Base-by-base conservation (phyloP, 1,140 invertebrate species). In the Philaenus spumarius region DNA sequence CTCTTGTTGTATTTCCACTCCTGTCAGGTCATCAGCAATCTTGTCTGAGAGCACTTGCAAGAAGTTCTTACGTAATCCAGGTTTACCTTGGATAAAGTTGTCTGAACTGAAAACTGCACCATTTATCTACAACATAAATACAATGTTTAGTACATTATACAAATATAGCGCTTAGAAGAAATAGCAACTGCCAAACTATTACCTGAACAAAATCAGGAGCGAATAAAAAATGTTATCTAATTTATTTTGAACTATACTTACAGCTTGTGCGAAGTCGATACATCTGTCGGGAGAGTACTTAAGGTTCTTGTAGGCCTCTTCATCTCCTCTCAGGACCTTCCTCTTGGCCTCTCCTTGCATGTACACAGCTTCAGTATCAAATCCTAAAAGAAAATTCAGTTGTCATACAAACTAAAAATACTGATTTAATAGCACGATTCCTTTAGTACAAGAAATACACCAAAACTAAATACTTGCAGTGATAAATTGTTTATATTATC, bases 311-410 rank as follows among this genome's bases (percentile, higher is more conserved):
- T 74, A 75, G 5, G 76, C 54, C 11, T 79, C 76, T 15, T 67
- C 56, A 37, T 63, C 75, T 45, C 78, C 78, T 55, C 70, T 68
- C 0, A 77, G 64, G 1, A 74, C 72, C 60, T 76, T 79, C 64
- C 81, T 82, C 67, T 83, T 84, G 45, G 69, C 75, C 50, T 82
- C 80, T 56, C 74, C 73, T 5, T 80, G 73, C 30, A 79, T 78
- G 60, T 80, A 75, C 1, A 75, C 80, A 42, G 71, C 73, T 2
- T 75, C 62, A 1, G 69, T 63, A 64, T 80, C 79, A 58, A 76
- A 80, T 12, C 78, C 80, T 53, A 39, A 12, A n/a, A n/a, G n/a
- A n/a, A n/a, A n/a, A n/a, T n/a, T n/a, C n/a, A n/a, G n/a, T n/a
- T n/a, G n/a, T n/a, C n/a, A n/a, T n/a, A n/a, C n/a, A n/a, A n/a